These are phyloP conservation scores for Stramonita haemastoma DNA, from an alignment of 2,888 invertebrate species.

Conservation along the genomic window DNA sequence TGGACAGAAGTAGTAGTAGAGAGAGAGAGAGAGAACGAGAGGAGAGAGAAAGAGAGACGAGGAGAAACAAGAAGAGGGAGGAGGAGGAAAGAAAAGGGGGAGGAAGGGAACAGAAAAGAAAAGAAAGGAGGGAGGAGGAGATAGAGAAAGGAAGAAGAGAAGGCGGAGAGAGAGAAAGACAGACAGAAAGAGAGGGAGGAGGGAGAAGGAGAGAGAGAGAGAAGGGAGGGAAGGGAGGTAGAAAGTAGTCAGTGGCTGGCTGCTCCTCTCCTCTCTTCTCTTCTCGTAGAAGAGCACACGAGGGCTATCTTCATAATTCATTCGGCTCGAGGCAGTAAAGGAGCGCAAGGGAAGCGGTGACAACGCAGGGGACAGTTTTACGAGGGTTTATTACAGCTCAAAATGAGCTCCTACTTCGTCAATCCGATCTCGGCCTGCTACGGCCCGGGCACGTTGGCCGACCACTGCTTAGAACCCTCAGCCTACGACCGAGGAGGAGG, in stretches of 20 bases:
- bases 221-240: too few relatives aligned
- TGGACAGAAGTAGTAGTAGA: neutral
- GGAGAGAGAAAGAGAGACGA: neutral
- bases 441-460: constrained; percentile 66
- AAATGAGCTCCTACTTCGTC: constrained; percentile 75
- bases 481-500: constrained; percentile 33
- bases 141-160: neutral
- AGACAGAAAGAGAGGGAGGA: neutral
- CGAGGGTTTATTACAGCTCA: constrained; percentile 51
- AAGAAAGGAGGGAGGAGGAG: neutral
- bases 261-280: neutral
- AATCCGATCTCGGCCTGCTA: constrained; percentile 73
- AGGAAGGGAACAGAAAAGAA: neutral
- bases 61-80: neutral
- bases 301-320: constrained; percentile 68
- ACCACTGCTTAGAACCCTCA: constrained; percentile 62
- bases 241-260: neutral
- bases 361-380: constrained; percentile 67
- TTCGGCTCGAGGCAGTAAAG: constrained; percentile 51
- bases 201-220: neutral
- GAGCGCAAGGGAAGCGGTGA: constrained; percentile 48
- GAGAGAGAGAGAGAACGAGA: too few relatives aligned
- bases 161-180: neutral
- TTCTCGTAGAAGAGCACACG: neutral
- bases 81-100: neutral